These are phyloP conservation scores for Monopis laevigella DNA, from an alignment of 2,888 invertebrate genomes.

Conservation along the genomic window DNA sequence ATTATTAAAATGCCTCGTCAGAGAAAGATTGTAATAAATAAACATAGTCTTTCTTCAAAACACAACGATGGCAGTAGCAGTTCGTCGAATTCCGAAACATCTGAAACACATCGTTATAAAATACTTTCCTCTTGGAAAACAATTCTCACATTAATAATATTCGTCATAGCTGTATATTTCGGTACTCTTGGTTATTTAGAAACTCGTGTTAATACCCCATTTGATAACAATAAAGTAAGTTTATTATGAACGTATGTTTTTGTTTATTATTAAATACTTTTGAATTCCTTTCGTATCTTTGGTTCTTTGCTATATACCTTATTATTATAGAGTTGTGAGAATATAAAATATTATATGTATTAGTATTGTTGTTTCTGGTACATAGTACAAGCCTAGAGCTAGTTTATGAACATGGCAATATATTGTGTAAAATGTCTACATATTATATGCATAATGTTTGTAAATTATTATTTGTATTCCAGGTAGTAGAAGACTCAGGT, in stretches of 20 bases:
- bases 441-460: neutral
- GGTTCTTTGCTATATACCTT: no score
- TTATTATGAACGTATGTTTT: no score
- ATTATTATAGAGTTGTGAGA: no score
- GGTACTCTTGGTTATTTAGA: constrained; percentile 86
- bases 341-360: no score
- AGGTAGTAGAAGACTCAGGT: constrained; percentile 78
- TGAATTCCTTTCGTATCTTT: no score
- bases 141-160: constrained; percentile 66
- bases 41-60: constrained; percentile 21
- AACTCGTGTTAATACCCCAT: constrained; percentile 88
- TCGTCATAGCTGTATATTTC: constrained; percentile 77
- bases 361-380: no score
- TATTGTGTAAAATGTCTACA: neutral
- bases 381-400: no score
- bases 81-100: constrained; percentile 32
- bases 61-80: constrained; percentile 43
- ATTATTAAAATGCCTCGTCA: constrained; percentile 37
- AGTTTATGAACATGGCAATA: no score
- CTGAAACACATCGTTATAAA: constrained; percentile 28
- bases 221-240: constrained; percentile 77
- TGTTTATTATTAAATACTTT: no score
- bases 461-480: constrained; percentile 15
- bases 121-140: constrained; percentile 66
- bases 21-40: constrained; percentile 33